These are phyloP conservation scores for Etheostoma perlongum DNA, from an alignment of 2,797 vertebrate species.

Conservation along the genomic window DNA sequence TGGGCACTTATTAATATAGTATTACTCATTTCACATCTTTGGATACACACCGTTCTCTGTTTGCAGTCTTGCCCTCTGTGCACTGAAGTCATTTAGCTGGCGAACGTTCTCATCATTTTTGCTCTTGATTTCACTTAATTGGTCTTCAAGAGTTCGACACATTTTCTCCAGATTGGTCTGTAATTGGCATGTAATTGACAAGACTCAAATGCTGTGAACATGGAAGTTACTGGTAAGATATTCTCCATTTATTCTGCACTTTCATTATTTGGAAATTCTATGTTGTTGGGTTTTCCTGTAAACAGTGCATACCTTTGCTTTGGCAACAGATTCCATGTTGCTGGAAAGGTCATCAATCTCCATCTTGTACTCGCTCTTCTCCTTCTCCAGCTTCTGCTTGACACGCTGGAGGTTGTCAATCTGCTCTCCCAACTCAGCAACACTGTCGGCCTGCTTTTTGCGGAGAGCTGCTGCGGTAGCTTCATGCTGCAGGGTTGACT, in stretches of 20 bases:
- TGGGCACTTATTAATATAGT: not conserved
- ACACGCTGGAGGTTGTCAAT: conserved; percentile 88
- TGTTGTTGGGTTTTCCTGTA: not conserved
- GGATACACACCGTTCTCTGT: conserved; percentile 85
- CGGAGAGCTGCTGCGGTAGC: conserved; percentile 73
- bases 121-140: conserved; percentile 87
- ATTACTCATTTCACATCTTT: not conserved
- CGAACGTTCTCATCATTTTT: conserved; percentile 90
- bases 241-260: not conserved
- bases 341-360: conserved; percentile 89
- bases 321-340: conserved; percentile 87
- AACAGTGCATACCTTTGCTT: conserved; percentile 58
- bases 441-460: conserved; percentile 89
- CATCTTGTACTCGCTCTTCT: conserved; percentile 92
- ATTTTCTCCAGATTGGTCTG: conserved; percentile 91
- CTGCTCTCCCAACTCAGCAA: conserved; percentile 83
- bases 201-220: not conserved
- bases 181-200: conserved; percentile 2
- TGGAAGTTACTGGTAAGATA: not conserved
- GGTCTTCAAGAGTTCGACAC: conserved; percentile 89
- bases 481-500: conserved; percentile 55
- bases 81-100: conserved; percentile 86
- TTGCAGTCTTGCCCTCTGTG: conserved; percentile 88
- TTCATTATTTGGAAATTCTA: not conserved
- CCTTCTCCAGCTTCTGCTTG: conserved; percentile 91